Percentiles rank a stretch among this genome's conserved stretches.
Evolutionary conservation across 2,888 invertebrate species (phyloP).

Genomic region (Scelioninae gen. 1): DNA sequence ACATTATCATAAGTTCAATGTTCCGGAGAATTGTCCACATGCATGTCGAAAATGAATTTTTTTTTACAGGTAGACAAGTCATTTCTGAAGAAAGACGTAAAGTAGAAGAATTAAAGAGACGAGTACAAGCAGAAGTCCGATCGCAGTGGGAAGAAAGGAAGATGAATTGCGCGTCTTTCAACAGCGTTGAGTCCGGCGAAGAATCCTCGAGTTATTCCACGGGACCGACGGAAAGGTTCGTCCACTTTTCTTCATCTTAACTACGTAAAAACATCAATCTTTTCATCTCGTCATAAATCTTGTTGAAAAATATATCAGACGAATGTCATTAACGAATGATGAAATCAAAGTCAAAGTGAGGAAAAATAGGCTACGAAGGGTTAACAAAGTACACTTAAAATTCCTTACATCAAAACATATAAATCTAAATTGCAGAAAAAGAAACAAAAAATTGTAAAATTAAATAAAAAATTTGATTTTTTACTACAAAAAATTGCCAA

Average conservation of each 20-base stretch:
- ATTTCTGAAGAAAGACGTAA: conserved; percentile 95
- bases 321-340: conserved; percentile 21
- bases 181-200: conserved; percentile 87
- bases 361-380: not conserved
- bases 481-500: no score
- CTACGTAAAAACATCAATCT: conserved; percentile 22
- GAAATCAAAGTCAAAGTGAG: conserved; percentile 2
- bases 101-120: conserved; percentile 92
- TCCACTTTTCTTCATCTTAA: conserved; percentile 16
- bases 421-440: no score
- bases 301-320: conserved; percentile 1
- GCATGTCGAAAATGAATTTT: no score
- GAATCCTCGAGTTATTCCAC: conserved; percentile 87
- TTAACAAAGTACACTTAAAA: not conserved
- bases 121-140: conserved; percentile 95
- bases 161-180: conserved; percentile 87
- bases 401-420: no score
- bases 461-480: no score
- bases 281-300: conserved; percentile 33
- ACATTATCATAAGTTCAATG: no score
- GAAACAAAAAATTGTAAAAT: no score
- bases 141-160: conserved; percentile 92
- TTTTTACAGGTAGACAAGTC: conserved; percentile 91
- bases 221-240: conserved; percentile 86
- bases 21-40: no score